Conservation (phyloP, 2,113 vertebrate genomes). For the Abramis brama region DNA sequence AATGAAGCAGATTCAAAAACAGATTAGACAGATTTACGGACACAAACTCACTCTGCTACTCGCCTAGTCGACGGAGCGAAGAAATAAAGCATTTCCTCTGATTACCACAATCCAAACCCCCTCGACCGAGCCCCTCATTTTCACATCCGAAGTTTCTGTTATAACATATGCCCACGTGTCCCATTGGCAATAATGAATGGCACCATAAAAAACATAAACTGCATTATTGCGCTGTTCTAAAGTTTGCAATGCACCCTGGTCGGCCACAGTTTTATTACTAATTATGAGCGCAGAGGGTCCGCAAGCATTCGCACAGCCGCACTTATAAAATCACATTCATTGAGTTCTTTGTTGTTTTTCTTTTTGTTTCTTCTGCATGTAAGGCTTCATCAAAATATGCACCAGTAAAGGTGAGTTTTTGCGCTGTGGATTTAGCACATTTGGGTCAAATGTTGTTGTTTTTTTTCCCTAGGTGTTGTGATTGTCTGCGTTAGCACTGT, state of each 20-base stretch:
- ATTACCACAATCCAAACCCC: slow-evolving; percentile 25
- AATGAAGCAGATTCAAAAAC: slow-evolving; percentile 26
- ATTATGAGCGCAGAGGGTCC: slow-evolving; percentile 22
- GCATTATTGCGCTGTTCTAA: slow-evolving; percentile 40
- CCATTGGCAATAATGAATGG: slow-evolving; percentile 43
- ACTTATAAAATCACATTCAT: background rate
- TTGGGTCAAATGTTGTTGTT: background rate
- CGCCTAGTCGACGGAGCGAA: background rate
- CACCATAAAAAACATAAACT: slow-evolving; percentile 44
- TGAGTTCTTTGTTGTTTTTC: slow-evolving; percentile 7
- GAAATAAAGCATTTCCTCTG: slow-evolving; percentile 37
- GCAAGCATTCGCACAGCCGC: background rate
- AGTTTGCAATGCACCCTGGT: slow-evolving; percentile 22
- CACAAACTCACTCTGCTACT: background rate
- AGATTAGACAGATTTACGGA: slow-evolving; percentile 35
- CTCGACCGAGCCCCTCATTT: slow-evolving; percentile 23
- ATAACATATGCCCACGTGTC: slow-evolving; percentile 41
- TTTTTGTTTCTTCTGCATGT: slow-evolving; percentile 2
- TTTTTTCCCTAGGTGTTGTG: background rate
- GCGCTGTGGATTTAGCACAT: background rate
- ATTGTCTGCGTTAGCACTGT: slow-evolving; percentile 25
- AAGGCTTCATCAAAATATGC: slow-evolving; percentile 12
- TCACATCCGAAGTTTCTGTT: slow-evolving; percentile 26
- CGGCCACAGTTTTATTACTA: slow-evolving; percentile 42
- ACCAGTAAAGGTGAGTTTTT: slow-evolving; percentile 1